Conservation (phyloP, 1,140 invertebrate species). For the Drosophila seguyi region DNA sequence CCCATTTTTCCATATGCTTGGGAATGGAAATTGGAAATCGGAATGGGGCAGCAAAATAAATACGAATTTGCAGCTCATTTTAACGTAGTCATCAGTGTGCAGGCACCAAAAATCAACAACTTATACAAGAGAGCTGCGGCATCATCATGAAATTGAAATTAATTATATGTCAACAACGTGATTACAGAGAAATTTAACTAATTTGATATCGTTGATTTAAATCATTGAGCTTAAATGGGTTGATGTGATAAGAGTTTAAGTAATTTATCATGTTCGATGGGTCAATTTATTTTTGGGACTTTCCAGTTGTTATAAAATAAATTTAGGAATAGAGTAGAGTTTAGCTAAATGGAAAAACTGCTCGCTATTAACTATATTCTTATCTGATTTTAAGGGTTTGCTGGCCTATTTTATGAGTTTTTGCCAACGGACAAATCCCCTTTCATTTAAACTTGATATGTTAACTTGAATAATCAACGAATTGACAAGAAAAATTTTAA, state of each 20-base stretch:
- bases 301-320: slow-evolving; percentile 12
- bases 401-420: slow-evolving; percentile 20
- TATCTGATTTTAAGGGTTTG: slow-evolving; percentile 15
- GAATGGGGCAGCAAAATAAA: slow-evolving; percentile 34
- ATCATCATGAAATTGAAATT: slow-evolving; percentile 58
- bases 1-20: slow-evolving; percentile 3
- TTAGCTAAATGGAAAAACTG: not conserved
- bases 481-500: slow-evolving; percentile 10
- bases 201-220: too few relatives aligned
- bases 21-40: slow-evolving; percentile 10
- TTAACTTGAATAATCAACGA: not conserved
- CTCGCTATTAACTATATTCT: not conserved
- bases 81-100: slow-evolving; percentile 45
- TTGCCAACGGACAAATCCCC: not conserved
- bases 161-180: slow-evolving; percentile 64
- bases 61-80: slow-evolving; percentile 46
- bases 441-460: not conserved
- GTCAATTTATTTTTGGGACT: slow-evolving; percentile 18
- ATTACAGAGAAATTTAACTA: slow-evolving; percentile 51
- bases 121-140: slow-evolving; percentile 20
- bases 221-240: slow-evolving; percentile 5
- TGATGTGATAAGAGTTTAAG: slow-evolving; percentile 30
- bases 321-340: not conserved
- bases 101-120: slow-evolving; percentile 34
- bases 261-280: slow-evolving; percentile 42